Conservation (phyloP, 37 sponge, comb jelly and placozoan genomes). For the Theonella swinhoei region DNA sequence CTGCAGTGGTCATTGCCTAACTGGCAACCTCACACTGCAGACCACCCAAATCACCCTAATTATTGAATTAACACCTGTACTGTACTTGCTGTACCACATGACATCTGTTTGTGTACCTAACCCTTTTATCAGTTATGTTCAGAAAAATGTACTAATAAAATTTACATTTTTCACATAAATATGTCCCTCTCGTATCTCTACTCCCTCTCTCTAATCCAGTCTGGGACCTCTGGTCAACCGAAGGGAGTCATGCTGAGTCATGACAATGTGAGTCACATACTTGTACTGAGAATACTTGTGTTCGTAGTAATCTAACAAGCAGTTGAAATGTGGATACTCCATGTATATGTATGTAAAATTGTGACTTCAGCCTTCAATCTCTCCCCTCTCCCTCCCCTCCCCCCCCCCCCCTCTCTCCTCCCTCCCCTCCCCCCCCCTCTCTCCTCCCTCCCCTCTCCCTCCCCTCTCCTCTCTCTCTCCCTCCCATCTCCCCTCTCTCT, state of each 20-base stretch:
- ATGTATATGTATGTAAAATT: too few species aligned
- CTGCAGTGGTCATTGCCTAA: too few species aligned
- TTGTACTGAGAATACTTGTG: too few species aligned
- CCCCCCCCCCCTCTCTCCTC: background rate
- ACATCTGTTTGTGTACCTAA: background rate
- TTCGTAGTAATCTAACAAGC: too few species aligned
- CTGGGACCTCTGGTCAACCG: slow-evolving; percentile 87
- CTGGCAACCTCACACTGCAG: too few species aligned
- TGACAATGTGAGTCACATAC: slow-evolving; percentile 83
- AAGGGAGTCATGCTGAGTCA: slow-evolving; percentile 96
- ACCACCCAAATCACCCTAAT: too few species aligned
- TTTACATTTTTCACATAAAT: background rate
- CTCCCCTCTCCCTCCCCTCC: background rate
- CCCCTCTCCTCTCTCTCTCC: background rate
- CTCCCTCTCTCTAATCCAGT: slow-evolving; percentile 39
- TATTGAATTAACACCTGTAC: background rate
- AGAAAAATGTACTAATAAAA: background rate
- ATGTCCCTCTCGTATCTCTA: background rate
- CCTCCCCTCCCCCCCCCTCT: background rate
- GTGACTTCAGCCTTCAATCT: too few species aligned
- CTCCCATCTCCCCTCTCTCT: background rate
- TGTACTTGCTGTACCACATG: background rate
- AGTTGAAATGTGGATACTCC: too few species aligned
- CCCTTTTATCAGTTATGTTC: background rate
- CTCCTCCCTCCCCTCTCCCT: background rate